phyloP scores from a whole-genome alignment of 2,888 invertebrate species.

The Nebria salina region DNA sequence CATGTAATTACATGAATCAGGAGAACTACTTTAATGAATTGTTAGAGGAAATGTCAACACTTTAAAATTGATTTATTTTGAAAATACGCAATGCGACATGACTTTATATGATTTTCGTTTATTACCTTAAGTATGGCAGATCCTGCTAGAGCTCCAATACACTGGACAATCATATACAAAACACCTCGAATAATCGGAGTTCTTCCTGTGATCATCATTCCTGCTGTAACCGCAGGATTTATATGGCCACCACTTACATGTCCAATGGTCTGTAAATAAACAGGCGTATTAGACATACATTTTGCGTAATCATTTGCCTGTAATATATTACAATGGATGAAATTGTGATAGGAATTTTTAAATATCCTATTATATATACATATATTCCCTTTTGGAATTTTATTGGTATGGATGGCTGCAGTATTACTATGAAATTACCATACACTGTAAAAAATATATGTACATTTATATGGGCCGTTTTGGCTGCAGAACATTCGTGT shows the following conservation, averaged over 20 bases:
- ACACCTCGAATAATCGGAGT: constrained; percentile 78
- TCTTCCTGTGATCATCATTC: constrained; percentile 81
- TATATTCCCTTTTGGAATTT: not conserved
- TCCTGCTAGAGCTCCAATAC: constrained; percentile 83
- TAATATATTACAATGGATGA: not conserved
- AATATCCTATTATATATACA: not conserved
- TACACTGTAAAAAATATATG: not conserved
- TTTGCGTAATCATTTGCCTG: not conserved
- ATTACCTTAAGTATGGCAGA: constrained; percentile 77
- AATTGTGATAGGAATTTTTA: not conserved
- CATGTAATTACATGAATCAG: not conserved
- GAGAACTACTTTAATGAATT: no score
- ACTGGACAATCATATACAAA: constrained; percentile 84
- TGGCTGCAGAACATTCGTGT: no score
- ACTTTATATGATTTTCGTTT: not conserved
- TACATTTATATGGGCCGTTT: no score
- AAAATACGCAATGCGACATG: no score
- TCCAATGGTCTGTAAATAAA: constrained; percentile 75
- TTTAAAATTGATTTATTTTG: no score
- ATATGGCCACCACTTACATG: constrained; percentile 92
- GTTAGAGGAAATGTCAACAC: no score
- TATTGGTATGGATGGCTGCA: not conserved
- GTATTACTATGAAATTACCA: constrained; percentile 1
- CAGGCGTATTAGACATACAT: constrained; percentile 20
- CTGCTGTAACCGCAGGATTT: constrained; percentile 91